phyloP scores from a whole-genome alignment of 2,113 vertebrate genomes.

The Harpagus bidentatus region DNA sequence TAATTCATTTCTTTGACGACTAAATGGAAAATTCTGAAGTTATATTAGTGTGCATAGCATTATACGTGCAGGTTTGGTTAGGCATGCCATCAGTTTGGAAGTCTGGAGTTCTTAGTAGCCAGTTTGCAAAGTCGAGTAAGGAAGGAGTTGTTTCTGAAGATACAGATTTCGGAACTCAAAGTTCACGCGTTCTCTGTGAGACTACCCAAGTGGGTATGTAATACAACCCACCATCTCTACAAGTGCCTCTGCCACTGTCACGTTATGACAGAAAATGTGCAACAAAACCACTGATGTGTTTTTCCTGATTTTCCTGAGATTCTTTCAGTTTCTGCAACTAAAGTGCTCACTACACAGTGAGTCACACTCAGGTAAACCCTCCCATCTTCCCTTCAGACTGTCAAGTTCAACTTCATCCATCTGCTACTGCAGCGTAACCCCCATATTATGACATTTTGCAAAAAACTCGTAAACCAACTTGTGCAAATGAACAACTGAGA shows the following conservation, averaged over 20 bases:
- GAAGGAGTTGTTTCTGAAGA: neutral
- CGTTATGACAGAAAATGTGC: neutral
- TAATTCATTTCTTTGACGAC: neutral
- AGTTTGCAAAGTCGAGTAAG: neutral
- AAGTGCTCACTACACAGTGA: neutral
- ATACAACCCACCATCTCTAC: neutral
- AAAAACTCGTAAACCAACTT: neutral
- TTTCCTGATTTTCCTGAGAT: neutral
- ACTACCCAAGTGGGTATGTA: neutral
- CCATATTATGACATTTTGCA: neutral
- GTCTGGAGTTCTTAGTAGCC: neutral
- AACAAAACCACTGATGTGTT: neutral
- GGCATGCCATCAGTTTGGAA: neutral
- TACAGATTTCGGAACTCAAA: neutral
- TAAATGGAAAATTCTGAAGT: neutral
- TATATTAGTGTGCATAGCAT: neutral
- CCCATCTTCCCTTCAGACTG: neutral
- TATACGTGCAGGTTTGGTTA: neutral
- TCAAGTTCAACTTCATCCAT: neutral
- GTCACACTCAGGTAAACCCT: neutral
- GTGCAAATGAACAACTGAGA: neutral
- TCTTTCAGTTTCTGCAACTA: neutral
- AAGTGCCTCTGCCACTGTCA: neutral
- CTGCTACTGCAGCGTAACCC: neutral
- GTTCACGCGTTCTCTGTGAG: neutral